Conservation (phyloP, 2,113 vertebrate species). For the Muscicapa adusta region DNA sequence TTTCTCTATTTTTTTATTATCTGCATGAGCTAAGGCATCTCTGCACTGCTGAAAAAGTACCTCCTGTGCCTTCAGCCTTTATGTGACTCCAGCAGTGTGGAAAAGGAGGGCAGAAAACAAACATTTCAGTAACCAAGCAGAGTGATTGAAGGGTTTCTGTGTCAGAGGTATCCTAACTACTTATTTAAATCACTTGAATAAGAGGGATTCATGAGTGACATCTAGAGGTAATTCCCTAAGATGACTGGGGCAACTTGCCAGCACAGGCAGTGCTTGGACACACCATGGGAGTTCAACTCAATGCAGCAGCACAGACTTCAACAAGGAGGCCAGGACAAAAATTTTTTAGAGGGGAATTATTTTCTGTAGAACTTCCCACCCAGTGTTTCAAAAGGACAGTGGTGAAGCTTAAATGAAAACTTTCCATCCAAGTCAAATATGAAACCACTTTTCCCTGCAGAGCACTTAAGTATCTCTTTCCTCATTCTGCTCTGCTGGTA, state of each 20-base stretch:
- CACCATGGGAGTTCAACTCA: neutral
- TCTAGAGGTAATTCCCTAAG: conserved; percentile 56
- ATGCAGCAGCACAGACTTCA: neutral
- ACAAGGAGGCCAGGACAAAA: neutral
- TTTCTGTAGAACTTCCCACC: neutral
- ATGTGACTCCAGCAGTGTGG: neutral
- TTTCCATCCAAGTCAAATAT: neutral
- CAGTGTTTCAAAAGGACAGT: neutral
- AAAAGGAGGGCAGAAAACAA: neutral
- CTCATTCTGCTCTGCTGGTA: neutral
- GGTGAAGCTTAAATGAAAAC: neutral
- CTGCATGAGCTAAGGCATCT: neutral
- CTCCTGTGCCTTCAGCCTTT: neutral
- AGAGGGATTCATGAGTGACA: conserved; percentile 60
- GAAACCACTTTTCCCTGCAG: neutral
- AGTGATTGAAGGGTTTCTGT: neutral
- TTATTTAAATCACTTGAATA: neutral
- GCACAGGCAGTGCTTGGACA: neutral
- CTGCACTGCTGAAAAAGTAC: neutral
- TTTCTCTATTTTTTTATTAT: neutral
- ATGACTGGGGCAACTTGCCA: neutral
- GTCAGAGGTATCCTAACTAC: neutral
- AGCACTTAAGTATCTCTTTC: neutral
- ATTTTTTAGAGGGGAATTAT: neutral
- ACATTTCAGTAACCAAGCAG: neutral